Percentiles rank a stretch among this genome's conserved stretches.
phyloP scores from a whole-genome alignment of 2,113 vertebrate species.

The Poecile atricapillus region DNA sequence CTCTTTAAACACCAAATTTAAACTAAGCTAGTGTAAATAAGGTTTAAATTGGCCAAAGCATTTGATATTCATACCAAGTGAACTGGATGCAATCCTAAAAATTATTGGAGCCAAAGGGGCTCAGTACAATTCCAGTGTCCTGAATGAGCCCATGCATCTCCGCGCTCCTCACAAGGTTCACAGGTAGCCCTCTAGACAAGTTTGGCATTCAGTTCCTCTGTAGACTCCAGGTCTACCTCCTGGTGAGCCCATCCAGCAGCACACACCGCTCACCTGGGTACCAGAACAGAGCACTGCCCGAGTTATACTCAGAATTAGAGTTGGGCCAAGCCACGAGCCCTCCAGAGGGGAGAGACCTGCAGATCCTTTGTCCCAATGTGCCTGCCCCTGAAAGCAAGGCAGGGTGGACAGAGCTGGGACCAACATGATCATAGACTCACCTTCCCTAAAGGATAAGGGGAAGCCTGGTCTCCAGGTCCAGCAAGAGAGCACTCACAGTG shows the following conservation, averaged over 20 bases:
- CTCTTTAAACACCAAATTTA: neutral
- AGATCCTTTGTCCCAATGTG: rapidly evolving
- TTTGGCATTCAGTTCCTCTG: neutral
- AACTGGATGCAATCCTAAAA: neutral
- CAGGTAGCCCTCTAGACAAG: neutral
- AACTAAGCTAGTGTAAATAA: neutral
- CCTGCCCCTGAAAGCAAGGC: neutral
- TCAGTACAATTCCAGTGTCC: neutral
- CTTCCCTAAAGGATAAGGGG: neutral
- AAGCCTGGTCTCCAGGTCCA: neutral
- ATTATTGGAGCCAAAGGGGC: neutral
- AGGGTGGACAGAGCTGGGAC: neutral
- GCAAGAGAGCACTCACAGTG: neutral
- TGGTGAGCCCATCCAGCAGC: neutral
- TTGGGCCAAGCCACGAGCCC: rapidly evolving
- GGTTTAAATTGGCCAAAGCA: neutral
- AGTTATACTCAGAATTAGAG: too few species aligned
- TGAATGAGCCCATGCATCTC: neutral
- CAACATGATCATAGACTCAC: rapidly evolving
- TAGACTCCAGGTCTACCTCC: neutral
- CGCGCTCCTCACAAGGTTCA: rapidly evolving
- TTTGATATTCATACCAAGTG: neutral
- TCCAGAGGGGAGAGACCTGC: neutral
- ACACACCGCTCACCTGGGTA: neutral
- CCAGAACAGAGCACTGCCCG: neutral